These are phyloP conservation scores for Diachasmimorpha longicaudata DNA, from an alignment of 1,140 invertebrate species.

Conservation along the genomic window DNA sequence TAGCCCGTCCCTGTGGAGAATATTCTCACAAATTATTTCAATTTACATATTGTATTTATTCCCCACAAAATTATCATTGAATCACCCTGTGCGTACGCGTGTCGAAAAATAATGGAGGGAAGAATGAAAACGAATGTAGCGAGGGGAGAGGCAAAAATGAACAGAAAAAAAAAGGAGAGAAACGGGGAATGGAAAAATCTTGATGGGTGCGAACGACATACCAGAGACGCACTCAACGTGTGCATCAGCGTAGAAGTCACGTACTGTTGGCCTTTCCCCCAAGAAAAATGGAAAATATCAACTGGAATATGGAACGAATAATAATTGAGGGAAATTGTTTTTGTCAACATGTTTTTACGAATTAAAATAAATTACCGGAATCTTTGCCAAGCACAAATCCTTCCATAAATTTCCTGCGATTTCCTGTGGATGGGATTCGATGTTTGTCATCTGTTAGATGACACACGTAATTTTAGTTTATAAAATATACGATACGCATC, in stretches of 20 bases:
- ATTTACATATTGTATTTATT: neutral
- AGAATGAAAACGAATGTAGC: neutral
- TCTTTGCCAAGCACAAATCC: too few species aligned
- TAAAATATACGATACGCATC: neutral
- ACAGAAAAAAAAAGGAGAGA: neutral
- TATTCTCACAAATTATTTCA: neutral
- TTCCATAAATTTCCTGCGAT: neutral
- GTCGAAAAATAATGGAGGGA: neutral
- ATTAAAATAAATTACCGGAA: too few species aligned
- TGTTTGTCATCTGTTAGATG: neutral
- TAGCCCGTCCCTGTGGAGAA: neutral
- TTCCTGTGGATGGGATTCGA: constrained; percentile 11
- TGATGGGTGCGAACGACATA: constrained; percentile 4
- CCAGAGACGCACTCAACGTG: constrained; percentile 8
- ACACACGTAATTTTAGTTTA: neutral
- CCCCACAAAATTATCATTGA: neutral
- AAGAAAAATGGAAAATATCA: neutral
- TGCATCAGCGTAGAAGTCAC: constrained; percentile 11
- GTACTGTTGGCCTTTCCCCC: neutral
- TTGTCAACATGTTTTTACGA: too few species aligned
- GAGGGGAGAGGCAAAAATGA: neutral
- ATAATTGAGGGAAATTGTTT: too few species aligned
- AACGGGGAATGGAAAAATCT: neutral
- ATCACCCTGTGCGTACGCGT: neutral
- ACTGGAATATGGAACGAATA: neutral